These are phyloP conservation scores for Capra hircus DNA, from an alignment of 2,113 vertebrate genomes.

Conservation along the genomic window DNA sequence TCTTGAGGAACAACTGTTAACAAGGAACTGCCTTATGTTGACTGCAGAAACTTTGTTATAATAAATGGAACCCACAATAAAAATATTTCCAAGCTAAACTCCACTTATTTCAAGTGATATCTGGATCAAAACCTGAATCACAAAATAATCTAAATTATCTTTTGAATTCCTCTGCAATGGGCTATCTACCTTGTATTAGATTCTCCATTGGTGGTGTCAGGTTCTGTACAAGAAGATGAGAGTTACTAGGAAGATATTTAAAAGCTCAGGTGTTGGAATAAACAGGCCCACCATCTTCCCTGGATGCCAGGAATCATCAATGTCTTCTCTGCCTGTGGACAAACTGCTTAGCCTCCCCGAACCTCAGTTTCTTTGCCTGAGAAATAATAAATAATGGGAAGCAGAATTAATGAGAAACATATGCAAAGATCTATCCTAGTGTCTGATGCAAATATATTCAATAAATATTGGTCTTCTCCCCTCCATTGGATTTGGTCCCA, in stretches of 20 bases:
- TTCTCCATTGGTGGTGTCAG: not conserved
- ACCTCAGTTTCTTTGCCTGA: not conserved
- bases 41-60: conserved; percentile 15
- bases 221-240: not conserved
- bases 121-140: not conserved
- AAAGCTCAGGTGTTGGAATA: not conserved
- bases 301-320: not conserved
- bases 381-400: not conserved
- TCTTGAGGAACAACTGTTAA: not conserved
- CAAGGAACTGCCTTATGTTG: not conserved
- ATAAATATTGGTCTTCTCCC: not conserved
- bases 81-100: not conserved
- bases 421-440: not conserved
- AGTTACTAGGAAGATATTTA: not conserved
- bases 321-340: not conserved
- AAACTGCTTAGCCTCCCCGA: not conserved
- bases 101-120: not conserved
- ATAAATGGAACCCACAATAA: not conserved
- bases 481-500: not conserved
- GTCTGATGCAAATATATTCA: not conserved
- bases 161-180: not conserved
- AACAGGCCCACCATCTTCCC: not conserved
- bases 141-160: not conserved
- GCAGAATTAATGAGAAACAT: not conserved
- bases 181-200: not conserved